Percentiles rank a stretch among this genome's conserved stretches.
Conservation (phyloP, 2,797 vertebrate genomes). For the Chelon auratus region DNA sequence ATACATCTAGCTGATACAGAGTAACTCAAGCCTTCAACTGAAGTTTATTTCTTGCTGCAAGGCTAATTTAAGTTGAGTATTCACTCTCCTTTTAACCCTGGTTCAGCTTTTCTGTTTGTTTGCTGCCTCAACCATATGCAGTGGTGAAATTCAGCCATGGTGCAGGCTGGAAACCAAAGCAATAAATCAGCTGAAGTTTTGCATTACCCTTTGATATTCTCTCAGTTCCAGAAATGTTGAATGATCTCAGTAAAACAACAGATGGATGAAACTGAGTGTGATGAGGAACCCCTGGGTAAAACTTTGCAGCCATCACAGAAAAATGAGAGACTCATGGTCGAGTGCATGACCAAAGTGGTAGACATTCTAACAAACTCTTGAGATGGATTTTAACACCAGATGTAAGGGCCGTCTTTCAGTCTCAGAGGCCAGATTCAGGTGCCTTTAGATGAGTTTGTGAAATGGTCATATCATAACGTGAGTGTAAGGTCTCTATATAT, state of each 20-base stretch:
- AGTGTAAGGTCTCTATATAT: constrained; percentile 78
- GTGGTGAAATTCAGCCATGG: neutral
- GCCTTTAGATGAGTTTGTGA: constrained; percentile 51
- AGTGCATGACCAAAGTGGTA: too few species aligned
- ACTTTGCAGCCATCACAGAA: neutral
- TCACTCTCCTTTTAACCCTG: neutral
- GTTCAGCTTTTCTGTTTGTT: constrained; percentile 17
- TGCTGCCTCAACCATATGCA: neutral
- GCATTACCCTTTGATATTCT: neutral
- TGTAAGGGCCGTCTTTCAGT: neutral
- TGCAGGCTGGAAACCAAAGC: neutral
- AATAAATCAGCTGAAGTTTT: constrained; percentile 1
- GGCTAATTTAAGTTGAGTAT: neutral
- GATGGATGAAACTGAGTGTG: neutral
- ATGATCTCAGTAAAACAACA: neutral
- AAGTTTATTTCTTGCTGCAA: neutral
- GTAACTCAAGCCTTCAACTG: neutral
- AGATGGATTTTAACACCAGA: neutral
- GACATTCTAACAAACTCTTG: too few species aligned
- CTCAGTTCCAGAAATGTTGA: neutral
- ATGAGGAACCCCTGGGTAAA: too few species aligned
- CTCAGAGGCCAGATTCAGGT: constrained; percentile 22
- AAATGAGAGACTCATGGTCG: fast-evolving
- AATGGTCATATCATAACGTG: constrained; percentile 48
- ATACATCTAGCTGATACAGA: neutral